Evolutionary conservation across 2,888 invertebrate genomes (phyloP).

Genomic region (Hydraecia micacea): DNA sequence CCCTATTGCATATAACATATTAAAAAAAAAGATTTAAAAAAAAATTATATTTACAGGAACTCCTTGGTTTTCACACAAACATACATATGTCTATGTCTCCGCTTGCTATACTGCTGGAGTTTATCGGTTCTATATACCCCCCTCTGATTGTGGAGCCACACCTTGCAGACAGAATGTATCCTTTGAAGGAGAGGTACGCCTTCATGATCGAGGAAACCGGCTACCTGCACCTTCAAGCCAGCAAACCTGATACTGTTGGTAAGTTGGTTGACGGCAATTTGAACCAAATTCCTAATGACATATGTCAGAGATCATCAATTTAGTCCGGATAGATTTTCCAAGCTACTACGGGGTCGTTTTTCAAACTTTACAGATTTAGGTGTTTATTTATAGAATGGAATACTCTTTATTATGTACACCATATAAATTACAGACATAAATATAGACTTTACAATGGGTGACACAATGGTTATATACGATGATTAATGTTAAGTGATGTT

Average conservation of each 20-base stretch:
- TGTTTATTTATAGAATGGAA: too few relatives aligned
- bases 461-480: too few relatives aligned
- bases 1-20: too few relatives aligned
- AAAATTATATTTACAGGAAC: slow-evolving; percentile 72
- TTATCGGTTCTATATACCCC: slow-evolving; percentile 90
- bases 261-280: slow-evolving; percentile 35
- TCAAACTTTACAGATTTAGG: not conserved
- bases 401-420: too few relatives aligned
- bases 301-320: not conserved
- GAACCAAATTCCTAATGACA: not conserved
- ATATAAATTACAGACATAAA: too few relatives aligned
- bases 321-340: not conserved
- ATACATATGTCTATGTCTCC: slow-evolving; percentile 83
- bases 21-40: too few relatives aligned
- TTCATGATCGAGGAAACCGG: slow-evolving; percentile 74
- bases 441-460: too few relatives aligned
- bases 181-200: slow-evolving; percentile 66
- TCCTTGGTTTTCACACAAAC: slow-evolving; percentile 91
- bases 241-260: slow-evolving; percentile 95
- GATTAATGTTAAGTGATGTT: rapidly evolving
- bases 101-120: slow-evolving; percentile 64
- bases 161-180: slow-evolving; percentile 77
- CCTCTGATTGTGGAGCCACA: slow-evolving; percentile 87
- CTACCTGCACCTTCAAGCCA: slow-evolving; percentile 94
- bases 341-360: not conserved